Base-by-base conservation (phyloP, 2,113 vertebrate genomes). In the Phylloscopus trochilus region DNA sequence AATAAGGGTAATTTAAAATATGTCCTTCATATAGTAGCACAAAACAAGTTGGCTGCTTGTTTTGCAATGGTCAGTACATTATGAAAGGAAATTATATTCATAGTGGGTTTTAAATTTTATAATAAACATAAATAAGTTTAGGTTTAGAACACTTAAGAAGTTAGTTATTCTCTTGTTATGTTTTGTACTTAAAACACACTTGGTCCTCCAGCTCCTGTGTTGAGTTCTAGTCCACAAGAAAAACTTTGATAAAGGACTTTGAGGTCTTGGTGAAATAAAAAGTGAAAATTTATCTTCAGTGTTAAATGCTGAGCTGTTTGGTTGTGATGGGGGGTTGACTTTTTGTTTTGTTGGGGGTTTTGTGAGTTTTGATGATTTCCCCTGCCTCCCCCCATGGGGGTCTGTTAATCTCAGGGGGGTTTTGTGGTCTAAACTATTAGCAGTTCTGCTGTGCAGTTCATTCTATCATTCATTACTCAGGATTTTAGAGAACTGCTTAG, bases 381-480 rank as follows among this genome's bases (percentile, higher is more conserved):
- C 11, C 4, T 11, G 4, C 3, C 7, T 9, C 16, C 15, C 3
- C 2, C 10, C 5, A 3, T 13, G 23, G 16, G 10, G 5, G 15
- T 52, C 55, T 72, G 21, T 72, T 46, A 24, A 62, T 83, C 13
- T 79, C 8, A 17, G 1, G 2, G 2, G 9, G 1, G 27, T 44
- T 64, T 59, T 43, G 13, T 63, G 26, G 2, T 63, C 35, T 68
- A 21, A 78, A 28, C 10, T 39, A 12, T 55, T 67, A 33, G 13
- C 16, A 28, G 5, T 58, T 84, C 23, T 79, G 21, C 47, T 43
- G 5, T 23, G 30, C 28, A 52, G 33, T 53, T 80, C 53, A 21
- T 75, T 72, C 30, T 81, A 59, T 73, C 37, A 33, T 76, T 87
- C 37, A 22, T 82, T 92, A 26, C 10, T 80, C n/a, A 52, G 16